These are phyloP conservation scores for Centroberyx gerrardi DNA, from an alignment of 2,797 vertebrate species.

Conservation along the genomic window DNA sequence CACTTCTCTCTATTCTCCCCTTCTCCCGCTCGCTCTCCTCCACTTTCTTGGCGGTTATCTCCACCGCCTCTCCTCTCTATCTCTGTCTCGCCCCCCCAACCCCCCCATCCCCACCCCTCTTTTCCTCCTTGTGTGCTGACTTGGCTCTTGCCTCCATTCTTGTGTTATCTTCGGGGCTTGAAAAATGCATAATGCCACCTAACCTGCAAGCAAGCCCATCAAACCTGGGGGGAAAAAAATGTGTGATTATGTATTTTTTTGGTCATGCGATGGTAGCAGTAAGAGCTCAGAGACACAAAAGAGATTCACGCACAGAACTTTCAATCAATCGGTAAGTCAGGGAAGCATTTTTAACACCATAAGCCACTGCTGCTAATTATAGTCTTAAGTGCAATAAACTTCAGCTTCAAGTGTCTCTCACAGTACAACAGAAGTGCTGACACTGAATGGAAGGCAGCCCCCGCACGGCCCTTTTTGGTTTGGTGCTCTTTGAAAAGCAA, in stretches of 20 bases:
- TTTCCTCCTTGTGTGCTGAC: slow-evolving; percentile 64
- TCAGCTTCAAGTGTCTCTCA: slow-evolving; percentile 58
- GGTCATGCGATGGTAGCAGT: neutral
- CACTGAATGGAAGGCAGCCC: slow-evolving; percentile 58
- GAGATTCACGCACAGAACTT: slow-evolving; percentile 43
- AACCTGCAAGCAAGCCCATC: slow-evolving; percentile 45
- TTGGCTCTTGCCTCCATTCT: slow-evolving; percentile 62
- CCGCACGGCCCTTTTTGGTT: slow-evolving; percentile 52
- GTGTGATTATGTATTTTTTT: slow-evolving; percentile 27
- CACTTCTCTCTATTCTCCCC: slow-evolving; percentile 68
- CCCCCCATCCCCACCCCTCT: neutral
- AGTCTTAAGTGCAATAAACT: slow-evolving; percentile 74
- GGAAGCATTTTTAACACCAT: slow-evolving; percentile 59
- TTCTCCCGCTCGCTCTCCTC: slow-evolving; percentile 41
- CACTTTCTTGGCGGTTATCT: slow-evolving; percentile 66
- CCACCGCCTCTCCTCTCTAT: slow-evolving; percentile 50
- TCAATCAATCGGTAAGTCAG: slow-evolving; percentile 55
- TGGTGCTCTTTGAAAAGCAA: slow-evolving; percentile 79
- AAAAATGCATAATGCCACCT: slow-evolving; percentile 62
- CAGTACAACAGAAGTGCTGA: slow-evolving; percentile 68
- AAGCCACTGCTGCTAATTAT: slow-evolving; percentile 72
- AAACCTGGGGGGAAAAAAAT: slow-evolving; percentile 31
- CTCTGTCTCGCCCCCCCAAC: slow-evolving; percentile 17
- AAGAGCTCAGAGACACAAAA: slow-evolving; percentile 10
- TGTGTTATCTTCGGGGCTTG: slow-evolving; percentile 57